phyloP scores from a whole-genome alignment of 2,797 vertebrate genomes.

The Vultur gryphus region DNA sequence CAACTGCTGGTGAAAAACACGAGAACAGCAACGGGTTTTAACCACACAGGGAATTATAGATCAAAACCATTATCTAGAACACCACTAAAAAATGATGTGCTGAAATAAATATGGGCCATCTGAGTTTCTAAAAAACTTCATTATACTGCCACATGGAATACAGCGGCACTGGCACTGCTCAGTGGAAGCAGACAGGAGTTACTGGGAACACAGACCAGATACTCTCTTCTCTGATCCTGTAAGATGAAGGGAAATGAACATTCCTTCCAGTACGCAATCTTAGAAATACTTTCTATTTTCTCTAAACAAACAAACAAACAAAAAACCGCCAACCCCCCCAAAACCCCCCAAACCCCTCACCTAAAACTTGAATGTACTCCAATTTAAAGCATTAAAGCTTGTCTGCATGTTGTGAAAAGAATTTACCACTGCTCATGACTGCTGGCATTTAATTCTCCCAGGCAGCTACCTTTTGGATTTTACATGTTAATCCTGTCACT shows the following conservation, averaged over 20 bases:
- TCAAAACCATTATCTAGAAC: not conserved
- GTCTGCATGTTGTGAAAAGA: not conserved
- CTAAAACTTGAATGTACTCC: not conserved
- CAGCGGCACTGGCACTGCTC: not conserved
- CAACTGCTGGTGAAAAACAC: not conserved
- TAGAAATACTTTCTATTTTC: not conserved
- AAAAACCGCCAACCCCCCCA: rapidly evolving
- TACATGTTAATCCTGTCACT: not conserved
- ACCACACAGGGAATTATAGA: not conserved
- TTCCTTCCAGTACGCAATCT: not conserved
- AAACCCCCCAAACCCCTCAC: not conserved
- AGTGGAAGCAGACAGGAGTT: not conserved
- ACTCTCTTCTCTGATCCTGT: not conserved
- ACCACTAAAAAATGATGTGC: not conserved
- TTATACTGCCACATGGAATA: not conserved
- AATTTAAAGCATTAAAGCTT: not conserved
- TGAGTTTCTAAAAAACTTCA: not conserved
- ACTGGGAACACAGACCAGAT: not conserved
- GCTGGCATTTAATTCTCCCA: not conserved
- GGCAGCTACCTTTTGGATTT: not conserved
- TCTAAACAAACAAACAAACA: not conserved
- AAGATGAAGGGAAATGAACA: not conserved
- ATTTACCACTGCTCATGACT: not conserved
- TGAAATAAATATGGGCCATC: not conserved
- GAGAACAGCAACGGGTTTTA: not conserved